These are phyloP conservation scores for Hycleus cichorii DNA, from an alignment of 1,140 invertebrate genomes.

Conservation along the genomic window DNA sequence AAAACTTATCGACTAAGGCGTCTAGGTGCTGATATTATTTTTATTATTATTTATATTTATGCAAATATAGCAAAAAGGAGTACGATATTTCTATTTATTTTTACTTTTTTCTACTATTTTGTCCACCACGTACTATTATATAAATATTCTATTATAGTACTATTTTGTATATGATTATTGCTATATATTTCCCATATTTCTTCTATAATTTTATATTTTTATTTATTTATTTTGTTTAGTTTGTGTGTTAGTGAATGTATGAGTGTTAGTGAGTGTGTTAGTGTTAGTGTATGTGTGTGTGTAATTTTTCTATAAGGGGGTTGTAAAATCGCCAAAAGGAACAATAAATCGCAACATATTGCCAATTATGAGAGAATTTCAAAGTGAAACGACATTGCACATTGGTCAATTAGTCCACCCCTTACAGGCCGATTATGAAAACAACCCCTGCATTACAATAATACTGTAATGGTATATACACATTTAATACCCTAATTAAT, in stretches of 20 bases:
- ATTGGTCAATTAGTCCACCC: constrained; percentile 22
- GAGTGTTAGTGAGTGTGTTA: too few species aligned
- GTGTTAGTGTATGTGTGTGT: too few species aligned
- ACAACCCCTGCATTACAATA: constrained; percentile 26
- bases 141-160: constrained; percentile 24
- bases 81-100: background rate
- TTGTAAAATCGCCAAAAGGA: constrained; percentile 6
- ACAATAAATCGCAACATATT: constrained; percentile 20
- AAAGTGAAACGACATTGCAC: constrained; percentile 18
- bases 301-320: too few species aligned
- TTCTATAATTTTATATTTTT: constrained; percentile 5
- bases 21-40: constrained; percentile 34
- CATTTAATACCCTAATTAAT: constrained; percentile 14
- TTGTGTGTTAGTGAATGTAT: too few species aligned
- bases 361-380: background rate
- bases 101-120: too few species aligned
- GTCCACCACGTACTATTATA: constrained; percentile 7
- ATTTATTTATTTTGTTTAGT: background rate
- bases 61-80: background rate
- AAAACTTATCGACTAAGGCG: constrained; percentile 33
- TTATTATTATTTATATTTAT: background rate
- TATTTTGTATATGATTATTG: constrained; percentile 37
- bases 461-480: constrained; percentile 29
- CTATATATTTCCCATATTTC: constrained; percentile 33
- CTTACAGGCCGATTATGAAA: too few species aligned